Evolutionary conservation across 2,113 vertebrate species (phyloP).

Genomic region (Bagarius yarrelli): DNA sequence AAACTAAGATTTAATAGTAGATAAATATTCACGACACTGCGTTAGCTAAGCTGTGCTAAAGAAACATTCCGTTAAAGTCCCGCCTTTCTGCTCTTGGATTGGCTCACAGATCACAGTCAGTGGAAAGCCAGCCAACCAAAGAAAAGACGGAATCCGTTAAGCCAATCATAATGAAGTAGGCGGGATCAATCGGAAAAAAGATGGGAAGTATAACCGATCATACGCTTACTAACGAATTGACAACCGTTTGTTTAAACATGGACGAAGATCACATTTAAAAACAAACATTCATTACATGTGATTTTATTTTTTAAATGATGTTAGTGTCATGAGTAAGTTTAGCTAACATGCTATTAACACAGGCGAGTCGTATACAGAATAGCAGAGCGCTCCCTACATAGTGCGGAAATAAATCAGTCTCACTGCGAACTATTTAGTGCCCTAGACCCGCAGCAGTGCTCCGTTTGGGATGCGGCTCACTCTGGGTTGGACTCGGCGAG

Average conservation of each 20-base stretch:
- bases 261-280: not conserved
- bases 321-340: not conserved
- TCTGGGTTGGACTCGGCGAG: constrained; percentile 10
- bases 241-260: not conserved
- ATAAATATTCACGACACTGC: constrained; percentile 8
- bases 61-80: not conserved
- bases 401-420: not conserved
- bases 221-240: not conserved
- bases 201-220: not conserved
- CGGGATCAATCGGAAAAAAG: not conserved
- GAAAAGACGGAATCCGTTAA: not conserved
- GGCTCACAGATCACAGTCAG: not conserved
- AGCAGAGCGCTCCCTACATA: not conserved
- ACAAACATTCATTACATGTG: not conserved
- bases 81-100: not conserved
- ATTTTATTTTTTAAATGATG: too few species aligned
- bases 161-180: not conserved
- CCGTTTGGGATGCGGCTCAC: not conserved
- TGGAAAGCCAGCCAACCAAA: not conserved
- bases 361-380: not conserved
- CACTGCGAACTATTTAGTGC: not conserved
- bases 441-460: not conserved
- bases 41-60: constrained; percentile 7
- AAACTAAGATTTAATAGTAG: not conserved
- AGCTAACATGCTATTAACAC: constrained; percentile 8